These are phyloP conservation scores for Microtus agrestis DNA, from an alignment of 2,797 vertebrate species.

Conservation along the genomic window DNA sequence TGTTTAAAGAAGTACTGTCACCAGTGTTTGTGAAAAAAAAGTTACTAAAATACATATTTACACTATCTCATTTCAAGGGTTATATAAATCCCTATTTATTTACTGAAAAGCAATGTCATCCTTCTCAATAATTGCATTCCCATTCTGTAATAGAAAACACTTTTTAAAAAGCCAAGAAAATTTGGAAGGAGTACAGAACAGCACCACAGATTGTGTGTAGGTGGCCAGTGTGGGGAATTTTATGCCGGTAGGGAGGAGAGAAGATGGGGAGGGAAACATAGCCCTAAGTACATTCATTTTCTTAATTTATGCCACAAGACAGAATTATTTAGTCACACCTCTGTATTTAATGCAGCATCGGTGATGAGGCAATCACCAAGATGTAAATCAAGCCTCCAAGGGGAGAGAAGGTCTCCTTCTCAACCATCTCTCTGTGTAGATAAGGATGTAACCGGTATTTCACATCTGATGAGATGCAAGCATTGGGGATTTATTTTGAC, in stretches of 20 bases:
- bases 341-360: conserved; percentile 74
- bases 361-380: conserved; percentile 70
- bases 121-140: conserved; percentile 75
- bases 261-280: neutral
- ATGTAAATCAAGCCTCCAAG: conserved; percentile 67
- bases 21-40: conserved; percentile 69
- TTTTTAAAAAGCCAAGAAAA: conserved; percentile 74
- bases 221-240: conserved; percentile 61
- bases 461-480: neutral
- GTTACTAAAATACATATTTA: conserved; percentile 78
- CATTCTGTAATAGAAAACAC: conserved; percentile 57
- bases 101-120: conserved; percentile 76
- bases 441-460: neutral
- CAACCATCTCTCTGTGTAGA: conserved; percentile 33
- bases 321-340: conserved; percentile 75
- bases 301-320: conserved; percentile 73
- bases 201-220: conserved; percentile 22
- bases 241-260: conserved; percentile 41
- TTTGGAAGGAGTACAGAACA: conserved; percentile 23
- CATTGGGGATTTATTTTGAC: neutral
- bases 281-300: conserved; percentile 47
- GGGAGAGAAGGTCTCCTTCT: conserved; percentile 21
- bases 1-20: conserved; percentile 72
- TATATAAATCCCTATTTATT: conserved; percentile 77
- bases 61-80: conserved; percentile 71